A percentile compares a stretch with the other conserved stretches of the same genome.
Conservation (phyloP, 2,888 invertebrate genomes). For the Andrena hattorfiana region DNA sequence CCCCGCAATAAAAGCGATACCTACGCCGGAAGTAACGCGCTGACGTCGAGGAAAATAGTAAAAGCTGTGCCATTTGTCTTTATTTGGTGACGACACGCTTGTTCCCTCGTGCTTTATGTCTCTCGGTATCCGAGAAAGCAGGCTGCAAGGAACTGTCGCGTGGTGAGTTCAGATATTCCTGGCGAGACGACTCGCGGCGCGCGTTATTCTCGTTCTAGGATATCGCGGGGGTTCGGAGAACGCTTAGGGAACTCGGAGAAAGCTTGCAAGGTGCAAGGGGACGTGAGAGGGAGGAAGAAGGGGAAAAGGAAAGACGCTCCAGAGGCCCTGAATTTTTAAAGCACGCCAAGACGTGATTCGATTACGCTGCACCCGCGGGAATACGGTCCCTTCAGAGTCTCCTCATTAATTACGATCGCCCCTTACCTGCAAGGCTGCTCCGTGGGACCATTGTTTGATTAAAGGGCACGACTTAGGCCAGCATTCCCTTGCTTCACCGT, state of each 20-base stretch:
- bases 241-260: slow-evolving; percentile 15
- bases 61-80: slow-evolving; percentile 40
- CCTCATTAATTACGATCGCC: slow-evolving; percentile 32
- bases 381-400: slow-evolving; percentile 10
- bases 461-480: slow-evolving; percentile 11
- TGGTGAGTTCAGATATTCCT: no score
- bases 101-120: slow-evolving; percentile 2
- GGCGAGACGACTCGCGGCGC: no score
- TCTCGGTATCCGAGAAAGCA: neutral
- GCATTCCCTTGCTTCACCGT: neutral
- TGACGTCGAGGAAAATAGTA: slow-evolving; percentile 30
- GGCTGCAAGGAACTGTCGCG: neutral
- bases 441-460: slow-evolving; percentile 38
- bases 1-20: slow-evolving; percentile 36
- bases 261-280: slow-evolving; percentile 18
- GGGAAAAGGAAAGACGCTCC: slow-evolving; percentile 24
- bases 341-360: slow-evolving; percentile 36
- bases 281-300: neutral
- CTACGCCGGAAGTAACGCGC: slow-evolving; percentile 36
- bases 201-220: no score
- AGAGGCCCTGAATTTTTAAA: slow-evolving; percentile 40
- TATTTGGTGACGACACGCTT: slow-evolving; percentile 5
- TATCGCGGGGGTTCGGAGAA: slow-evolving; percentile 2
- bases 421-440: slow-evolving; percentile 11
- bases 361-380: slow-evolving; percentile 24